phyloP scores from a whole-genome alignment of 2,797 vertebrate species.

The Coracias cyanogaster region DNA sequence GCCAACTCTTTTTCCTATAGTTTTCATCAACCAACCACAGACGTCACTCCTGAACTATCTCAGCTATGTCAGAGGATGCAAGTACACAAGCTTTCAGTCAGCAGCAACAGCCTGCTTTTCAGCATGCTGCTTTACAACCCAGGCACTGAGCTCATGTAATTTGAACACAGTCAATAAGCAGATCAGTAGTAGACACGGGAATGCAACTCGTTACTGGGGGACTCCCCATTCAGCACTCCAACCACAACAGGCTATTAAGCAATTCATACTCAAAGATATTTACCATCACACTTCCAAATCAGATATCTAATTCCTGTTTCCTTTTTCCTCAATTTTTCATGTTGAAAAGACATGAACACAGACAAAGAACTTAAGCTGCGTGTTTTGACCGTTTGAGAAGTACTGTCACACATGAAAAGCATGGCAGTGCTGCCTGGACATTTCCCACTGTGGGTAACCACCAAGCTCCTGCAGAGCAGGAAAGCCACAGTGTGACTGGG shows the following conservation, averaged over 20 bases:
- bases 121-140: not conserved
- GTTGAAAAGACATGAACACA: not conserved
- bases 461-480: not conserved
- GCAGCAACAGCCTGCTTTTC: not conserved
- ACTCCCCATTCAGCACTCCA: not conserved
- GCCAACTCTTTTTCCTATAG: not conserved
- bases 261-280: not conserved
- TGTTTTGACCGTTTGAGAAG: not conserved
- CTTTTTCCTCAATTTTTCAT: not conserved
- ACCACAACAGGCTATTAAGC: not conserved
- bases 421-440: not conserved
- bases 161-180: not conserved
- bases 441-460: not conserved
- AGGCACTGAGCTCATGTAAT: not conserved
- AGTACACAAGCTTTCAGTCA: not conserved
- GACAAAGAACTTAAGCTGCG: not conserved
- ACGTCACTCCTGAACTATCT: not conserved
- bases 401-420: rapidly evolving
- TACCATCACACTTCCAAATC: not conserved
- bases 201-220: not conserved
- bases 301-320: not conserved
- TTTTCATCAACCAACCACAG: not conserved
- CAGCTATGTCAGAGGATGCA: not conserved
- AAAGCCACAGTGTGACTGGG: not conserved
- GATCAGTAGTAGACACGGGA: not conserved